phyloP scores from a whole-genome alignment of 1,140 invertebrate genomes.

The Venturia canescens region DNA sequence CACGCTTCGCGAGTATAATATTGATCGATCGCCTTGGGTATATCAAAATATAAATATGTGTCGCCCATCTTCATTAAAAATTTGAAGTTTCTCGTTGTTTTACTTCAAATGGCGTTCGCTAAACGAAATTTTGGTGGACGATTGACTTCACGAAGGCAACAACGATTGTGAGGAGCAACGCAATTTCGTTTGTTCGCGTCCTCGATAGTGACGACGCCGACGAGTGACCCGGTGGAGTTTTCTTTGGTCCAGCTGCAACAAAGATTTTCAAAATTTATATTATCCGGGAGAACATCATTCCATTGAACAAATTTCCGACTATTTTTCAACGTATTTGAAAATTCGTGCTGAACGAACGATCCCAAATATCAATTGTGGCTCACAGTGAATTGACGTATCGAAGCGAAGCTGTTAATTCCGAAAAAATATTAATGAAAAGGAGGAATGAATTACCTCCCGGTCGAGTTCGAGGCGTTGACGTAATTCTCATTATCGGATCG shows the following conservation, averaged over 20 bases:
- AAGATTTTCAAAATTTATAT: slow-evolving; percentile 27
- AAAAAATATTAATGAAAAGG: neutral
- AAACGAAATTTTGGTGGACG: slow-evolving; percentile 6
- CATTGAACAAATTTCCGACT: no score
- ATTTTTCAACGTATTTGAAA: no score
- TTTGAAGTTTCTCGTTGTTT: slow-evolving; percentile 12
- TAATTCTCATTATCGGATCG: slow-evolving; percentile 68
- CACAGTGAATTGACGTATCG: no score
- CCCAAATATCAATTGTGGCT: no score
- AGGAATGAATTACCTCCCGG: slow-evolving; percentile 53
- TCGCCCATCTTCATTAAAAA: neutral
- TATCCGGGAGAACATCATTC: neutral
- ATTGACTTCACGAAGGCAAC: slow-evolving; percentile 27
- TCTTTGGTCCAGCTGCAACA: slow-evolving; percentile 49
- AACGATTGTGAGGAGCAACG: slow-evolving; percentile 30
- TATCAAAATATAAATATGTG: slow-evolving; percentile 44
- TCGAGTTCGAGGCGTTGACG: slow-evolving; percentile 59
- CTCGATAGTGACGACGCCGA: slow-evolving; percentile 51
- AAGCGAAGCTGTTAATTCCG: neutral
- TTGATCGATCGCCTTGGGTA: slow-evolving; percentile 10
- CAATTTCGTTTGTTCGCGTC: slow-evolving; percentile 8
- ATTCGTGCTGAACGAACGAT: no score
- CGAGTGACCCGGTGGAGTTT: slow-evolving; percentile 54
- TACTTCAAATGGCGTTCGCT: slow-evolving; percentile 14
- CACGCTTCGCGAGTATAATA: slow-evolving; percentile 24